phyloP scores from a whole-genome alignment of 2,797 vertebrate species.

The Hybognathus amarus region DNA sequence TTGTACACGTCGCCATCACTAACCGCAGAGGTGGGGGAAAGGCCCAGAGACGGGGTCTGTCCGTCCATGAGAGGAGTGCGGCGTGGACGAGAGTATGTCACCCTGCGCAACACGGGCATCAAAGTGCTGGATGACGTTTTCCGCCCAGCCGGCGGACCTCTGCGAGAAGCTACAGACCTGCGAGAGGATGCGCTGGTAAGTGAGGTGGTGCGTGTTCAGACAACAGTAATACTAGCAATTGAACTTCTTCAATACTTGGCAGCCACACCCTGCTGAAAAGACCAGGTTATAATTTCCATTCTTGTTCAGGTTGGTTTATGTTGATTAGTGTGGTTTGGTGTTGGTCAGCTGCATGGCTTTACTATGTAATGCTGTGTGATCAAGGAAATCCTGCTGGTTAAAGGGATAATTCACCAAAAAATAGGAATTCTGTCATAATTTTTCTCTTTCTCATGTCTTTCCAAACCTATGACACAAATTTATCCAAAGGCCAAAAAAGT shows the following conservation, averaged over 20 bases:
- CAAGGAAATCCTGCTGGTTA: neutral
- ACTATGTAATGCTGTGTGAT: neutral
- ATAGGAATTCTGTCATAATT: neutral
- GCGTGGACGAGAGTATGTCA: slow-evolving; percentile 89
- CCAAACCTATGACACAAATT: neutral
- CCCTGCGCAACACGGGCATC: slow-evolving; percentile 88
- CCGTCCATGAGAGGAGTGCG: slow-evolving; percentile 87
- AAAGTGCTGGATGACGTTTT: slow-evolving; percentile 93
- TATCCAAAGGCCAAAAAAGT: neutral
- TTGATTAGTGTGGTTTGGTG: neutral
- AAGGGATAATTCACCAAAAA: neutral
- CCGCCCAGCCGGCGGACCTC: slow-evolving; percentile 82
- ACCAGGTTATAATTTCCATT: slow-evolving; percentile 2
- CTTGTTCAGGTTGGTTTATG: slow-evolving; percentile 9
- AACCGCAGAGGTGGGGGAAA: slow-evolving; percentile 92
- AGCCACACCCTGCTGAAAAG: slow-evolving; percentile 20
- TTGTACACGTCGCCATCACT: slow-evolving; percentile 93
- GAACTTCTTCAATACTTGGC: neutral
- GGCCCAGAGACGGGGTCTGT: slow-evolving; percentile 89
- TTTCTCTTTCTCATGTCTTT: neutral
- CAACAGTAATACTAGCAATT: neutral
- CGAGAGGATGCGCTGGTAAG: slow-evolving; percentile 93
- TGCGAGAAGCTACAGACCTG: slow-evolving; percentile 92
- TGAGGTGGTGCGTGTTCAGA: neutral
- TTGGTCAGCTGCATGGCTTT: neutral